A percentile compares a stretch with the other conserved stretches of the same genome.
Evolutionary conservation across 92 coral and sea anemone genomes (phyloP).

Genomic region (Palythoa grandiflora): DNA sequence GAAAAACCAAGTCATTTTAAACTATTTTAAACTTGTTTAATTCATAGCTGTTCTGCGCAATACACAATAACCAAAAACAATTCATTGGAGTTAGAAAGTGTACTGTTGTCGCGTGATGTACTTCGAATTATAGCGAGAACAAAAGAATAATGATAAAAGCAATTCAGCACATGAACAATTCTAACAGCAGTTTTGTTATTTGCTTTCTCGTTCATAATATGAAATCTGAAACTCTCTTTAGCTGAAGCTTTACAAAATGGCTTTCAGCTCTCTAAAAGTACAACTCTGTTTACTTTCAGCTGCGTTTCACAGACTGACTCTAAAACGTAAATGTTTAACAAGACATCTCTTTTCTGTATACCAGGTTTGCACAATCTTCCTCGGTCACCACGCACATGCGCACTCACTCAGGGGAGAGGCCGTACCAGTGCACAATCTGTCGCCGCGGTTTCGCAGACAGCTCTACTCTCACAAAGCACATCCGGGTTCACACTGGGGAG

Average conservation of each 20-base stretch:
- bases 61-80: too few species aligned
- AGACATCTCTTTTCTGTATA: neutral
- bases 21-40: too few species aligned
- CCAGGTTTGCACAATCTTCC: conserved; percentile 71
- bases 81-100: too few species aligned
- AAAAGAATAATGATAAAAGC: too few species aligned
- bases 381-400: conserved; percentile 77
- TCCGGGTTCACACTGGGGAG: conserved; percentile 73
- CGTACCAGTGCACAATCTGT: conserved; percentile 62
- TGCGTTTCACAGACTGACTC: neutral
- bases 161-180: neutral
- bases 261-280: conserved; percentile 1
- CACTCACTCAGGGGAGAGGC: conserved; percentile 71
- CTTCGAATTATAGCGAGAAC: too few species aligned
- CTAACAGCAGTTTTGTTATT: conserved; percentile 5
- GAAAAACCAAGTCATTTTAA: too few species aligned
- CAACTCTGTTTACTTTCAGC: neutral
- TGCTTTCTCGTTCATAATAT: neutral
- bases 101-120: too few species aligned
- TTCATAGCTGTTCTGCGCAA: too few species aligned
- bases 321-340: neutral
- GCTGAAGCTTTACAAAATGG: neutral
- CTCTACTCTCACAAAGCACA: conserved; percentile 76
- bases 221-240: neutral
- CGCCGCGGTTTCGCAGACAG: conserved; percentile 75